These are phyloP conservation scores for Glyphotaelius pellucidus DNA, from an alignment of 2,888 invertebrate genomes.

Conservation along the genomic window DNA sequence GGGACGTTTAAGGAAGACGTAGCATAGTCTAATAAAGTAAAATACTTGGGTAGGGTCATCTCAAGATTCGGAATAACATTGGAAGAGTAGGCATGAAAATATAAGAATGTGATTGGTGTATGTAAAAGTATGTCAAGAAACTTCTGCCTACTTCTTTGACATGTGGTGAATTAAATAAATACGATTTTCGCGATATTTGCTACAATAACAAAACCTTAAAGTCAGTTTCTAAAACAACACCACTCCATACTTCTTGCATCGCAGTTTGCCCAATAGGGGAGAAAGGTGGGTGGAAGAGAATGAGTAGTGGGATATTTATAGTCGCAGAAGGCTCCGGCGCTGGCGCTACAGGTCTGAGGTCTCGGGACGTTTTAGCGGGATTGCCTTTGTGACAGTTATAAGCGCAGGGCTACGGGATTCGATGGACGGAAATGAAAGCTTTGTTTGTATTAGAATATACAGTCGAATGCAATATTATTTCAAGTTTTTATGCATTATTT, in stretches of 20 bases:
- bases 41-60: neutral
- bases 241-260: neutral
- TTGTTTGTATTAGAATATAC: neutral
- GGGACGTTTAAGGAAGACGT: too few relatives aligned
- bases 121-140: neutral
- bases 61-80: neutral
- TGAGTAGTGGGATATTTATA: conserved; percentile 41
- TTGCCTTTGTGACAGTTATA: conserved; percentile 47
- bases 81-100: neutral
- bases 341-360: conserved; percentile 32
- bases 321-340: conserved; percentile 19
- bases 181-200: too few relatives aligned
- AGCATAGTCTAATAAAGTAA: too few relatives aligned
- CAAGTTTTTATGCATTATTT: neutral
- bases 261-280: neutral
- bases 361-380: conserved; percentile 47
- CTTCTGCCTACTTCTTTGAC: neutral
- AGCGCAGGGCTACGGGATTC: conserved; percentile 5
- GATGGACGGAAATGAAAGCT: conserved; percentile 9
- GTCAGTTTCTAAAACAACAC: neutral
- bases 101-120: neutral
- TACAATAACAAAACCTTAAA: too few relatives aligned
- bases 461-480: neutral
- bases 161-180: neutral
- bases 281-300: neutral